Evolutionary conservation across 2,888 invertebrate species (phyloP).

Genomic region (Uloborus plumipes): DNA sequence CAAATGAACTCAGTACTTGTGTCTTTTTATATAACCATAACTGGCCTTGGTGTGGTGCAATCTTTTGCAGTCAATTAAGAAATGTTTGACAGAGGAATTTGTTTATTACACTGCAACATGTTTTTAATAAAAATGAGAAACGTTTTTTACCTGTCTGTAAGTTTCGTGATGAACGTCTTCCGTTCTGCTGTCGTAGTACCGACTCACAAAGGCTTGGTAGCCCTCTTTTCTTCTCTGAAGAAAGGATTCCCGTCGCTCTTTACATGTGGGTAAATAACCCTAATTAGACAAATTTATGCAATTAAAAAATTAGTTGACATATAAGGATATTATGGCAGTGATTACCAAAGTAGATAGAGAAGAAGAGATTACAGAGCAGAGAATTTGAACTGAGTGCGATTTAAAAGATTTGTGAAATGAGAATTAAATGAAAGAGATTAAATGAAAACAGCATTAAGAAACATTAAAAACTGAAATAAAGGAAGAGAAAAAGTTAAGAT

Average conservation of each 20-base stretch:
- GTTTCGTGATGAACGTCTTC: slow-evolving; percentile 93
- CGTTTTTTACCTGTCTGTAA: slow-evolving; percentile 80
- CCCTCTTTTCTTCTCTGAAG: slow-evolving; percentile 93
- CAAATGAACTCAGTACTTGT: not conserved
- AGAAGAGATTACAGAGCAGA: too few relatives aligned
- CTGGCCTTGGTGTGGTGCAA: not conserved
- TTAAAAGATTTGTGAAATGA: not conserved
- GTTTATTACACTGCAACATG: too few relatives aligned
- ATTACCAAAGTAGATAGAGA: too few relatives aligned
- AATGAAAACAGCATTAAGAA: not conserved
- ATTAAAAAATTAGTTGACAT: not conserved
- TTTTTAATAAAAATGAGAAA: too few relatives aligned
- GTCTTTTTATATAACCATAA: slow-evolving; percentile 1
- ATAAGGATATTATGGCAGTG: too few relatives aligned
- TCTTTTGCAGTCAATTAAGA: too few relatives aligned
- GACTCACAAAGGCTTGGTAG: slow-evolving; percentile 94
- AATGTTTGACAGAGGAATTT: too few relatives aligned
- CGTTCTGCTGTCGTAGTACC: slow-evolving; percentile 94
- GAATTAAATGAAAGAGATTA: too few relatives aligned
- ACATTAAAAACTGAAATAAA: too few relatives aligned
- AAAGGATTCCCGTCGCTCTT: slow-evolving; percentile 88
- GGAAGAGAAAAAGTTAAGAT: not conserved
- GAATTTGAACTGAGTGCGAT: too few relatives aligned
- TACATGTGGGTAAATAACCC: slow-evolving; percentile 93
- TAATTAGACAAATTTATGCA: slow-evolving; percentile 71